Conservation (phyloP, 1,140 invertebrate species). For the Panagrolaimus sp. region DNA sequence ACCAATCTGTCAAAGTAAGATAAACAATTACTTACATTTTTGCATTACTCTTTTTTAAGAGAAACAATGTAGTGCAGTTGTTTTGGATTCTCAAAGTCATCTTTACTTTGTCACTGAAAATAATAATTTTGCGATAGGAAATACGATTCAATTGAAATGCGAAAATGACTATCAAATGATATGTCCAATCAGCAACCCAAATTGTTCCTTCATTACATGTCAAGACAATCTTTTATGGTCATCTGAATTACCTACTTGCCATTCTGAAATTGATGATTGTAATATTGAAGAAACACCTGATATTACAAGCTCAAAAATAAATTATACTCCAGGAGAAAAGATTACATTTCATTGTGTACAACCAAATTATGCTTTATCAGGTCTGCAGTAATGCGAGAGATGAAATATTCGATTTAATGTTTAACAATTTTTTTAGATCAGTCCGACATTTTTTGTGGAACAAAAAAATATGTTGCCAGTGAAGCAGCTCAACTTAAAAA, state of each 20-base stretch:
- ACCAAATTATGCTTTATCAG: conserved; percentile 22
- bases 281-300: neutral
- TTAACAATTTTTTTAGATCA: too few relatives aligned
- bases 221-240: neutral
- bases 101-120: neutral
- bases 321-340: conserved; percentile 12
- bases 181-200: neutral
- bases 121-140: neutral
- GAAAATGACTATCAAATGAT: neutral
- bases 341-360: conserved; percentile 25
- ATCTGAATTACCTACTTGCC: neutral
- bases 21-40: too few relatives aligned
- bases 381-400: too few relatives aligned
- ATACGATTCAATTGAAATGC: neutral
- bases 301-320: conserved; percentile 16
- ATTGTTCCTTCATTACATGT: neutral
- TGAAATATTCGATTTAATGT: too few relatives aligned
- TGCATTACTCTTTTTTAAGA: too few relatives aligned
- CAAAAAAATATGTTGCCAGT: too few relatives aligned
- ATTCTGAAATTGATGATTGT: neutral
- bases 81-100: neutral
- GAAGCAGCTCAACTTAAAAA: too few relatives aligned
- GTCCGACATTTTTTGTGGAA: too few relatives aligned
- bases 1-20: too few relatives aligned
- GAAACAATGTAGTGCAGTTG: too few relatives aligned